Conservation (phyloP, 2,797 vertebrate species). For the Threskiornis aethiopicus region DNA sequence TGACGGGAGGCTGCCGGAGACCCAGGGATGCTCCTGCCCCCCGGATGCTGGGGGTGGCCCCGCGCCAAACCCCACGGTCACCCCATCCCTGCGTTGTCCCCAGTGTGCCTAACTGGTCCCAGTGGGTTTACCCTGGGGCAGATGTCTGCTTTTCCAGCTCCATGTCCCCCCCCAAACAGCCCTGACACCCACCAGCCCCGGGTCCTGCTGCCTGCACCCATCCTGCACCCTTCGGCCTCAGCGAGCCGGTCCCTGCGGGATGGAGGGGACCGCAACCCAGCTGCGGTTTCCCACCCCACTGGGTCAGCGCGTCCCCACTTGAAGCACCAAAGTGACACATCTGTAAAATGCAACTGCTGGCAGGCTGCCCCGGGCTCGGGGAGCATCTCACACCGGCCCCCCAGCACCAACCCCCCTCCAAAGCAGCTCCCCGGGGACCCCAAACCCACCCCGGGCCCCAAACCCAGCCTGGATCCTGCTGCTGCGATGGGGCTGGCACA, state of each 20-base stretch:
- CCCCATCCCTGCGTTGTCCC: not conserved
- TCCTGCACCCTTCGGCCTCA: not conserved
- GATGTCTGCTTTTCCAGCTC: not conserved
- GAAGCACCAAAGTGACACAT: not conserved
- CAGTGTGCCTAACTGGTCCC: not conserved
- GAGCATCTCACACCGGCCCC: too few relatives aligned
- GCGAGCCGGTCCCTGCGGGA: not conserved
- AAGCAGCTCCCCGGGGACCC: not conserved
- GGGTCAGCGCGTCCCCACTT: fast-evolving
- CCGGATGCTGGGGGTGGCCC: not conserved
- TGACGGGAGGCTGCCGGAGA: not conserved
- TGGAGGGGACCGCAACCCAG: fast-evolving
- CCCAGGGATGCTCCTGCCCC: not conserved
- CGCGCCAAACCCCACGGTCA: fast-evolving
- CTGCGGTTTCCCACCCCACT: not conserved
- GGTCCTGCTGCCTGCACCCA: not conserved
- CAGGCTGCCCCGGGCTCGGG: not conserved
- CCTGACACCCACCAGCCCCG: not conserved
- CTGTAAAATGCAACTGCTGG: not conserved
- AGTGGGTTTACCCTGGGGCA: not conserved
- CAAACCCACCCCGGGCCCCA: not conserved
- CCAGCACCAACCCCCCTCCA: not conserved
- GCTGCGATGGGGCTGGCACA: not conserved
- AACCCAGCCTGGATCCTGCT: not conserved
- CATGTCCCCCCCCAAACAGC: fast-evolving